phyloP scores from a whole-genome alignment of 2,113 vertebrate genomes.

The Lasiurus borealis region DNA sequence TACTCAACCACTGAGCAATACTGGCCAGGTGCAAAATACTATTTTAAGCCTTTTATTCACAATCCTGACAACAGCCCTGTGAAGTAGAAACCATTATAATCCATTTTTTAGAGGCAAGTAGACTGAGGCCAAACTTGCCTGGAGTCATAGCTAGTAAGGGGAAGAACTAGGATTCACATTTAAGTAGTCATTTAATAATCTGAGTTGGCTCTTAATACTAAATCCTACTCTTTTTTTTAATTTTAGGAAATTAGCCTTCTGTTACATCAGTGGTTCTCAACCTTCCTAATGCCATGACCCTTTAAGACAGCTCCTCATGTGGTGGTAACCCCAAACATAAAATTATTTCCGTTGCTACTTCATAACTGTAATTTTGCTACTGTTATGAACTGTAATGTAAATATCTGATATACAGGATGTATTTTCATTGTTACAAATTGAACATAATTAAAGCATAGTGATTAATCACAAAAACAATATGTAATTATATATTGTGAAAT shows the following conservation, averaged over 20 bases:
- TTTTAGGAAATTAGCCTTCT: constrained; percentile 15
- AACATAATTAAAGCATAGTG: no score
- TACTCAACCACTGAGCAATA: no score
- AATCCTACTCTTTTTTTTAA: neutral
- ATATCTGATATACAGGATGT: no score
- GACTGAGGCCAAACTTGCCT: neutral
- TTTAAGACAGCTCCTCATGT: no score
- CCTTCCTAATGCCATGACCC: no score
- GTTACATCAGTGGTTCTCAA: neutral
- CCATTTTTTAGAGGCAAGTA: neutral
- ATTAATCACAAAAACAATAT: no score
- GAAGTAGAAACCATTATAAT: neutral
- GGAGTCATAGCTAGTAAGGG: neutral
- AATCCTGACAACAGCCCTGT: neutral
- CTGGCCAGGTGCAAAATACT: neutral
- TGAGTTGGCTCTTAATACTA: neutral
- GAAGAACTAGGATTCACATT: neutral
- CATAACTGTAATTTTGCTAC: no score
- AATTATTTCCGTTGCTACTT: no score
- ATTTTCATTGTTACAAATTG: no score
- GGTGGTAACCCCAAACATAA: no score
- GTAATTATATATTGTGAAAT: no score
- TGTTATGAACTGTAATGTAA: no score
- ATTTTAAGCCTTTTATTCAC: neutral
- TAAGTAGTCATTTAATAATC: neutral